Percentiles rank a stretch among this genome's conserved stretches.
Conservation (phyloP, 2,888 invertebrate species). For the Ophonus ardosiacus region DNA sequence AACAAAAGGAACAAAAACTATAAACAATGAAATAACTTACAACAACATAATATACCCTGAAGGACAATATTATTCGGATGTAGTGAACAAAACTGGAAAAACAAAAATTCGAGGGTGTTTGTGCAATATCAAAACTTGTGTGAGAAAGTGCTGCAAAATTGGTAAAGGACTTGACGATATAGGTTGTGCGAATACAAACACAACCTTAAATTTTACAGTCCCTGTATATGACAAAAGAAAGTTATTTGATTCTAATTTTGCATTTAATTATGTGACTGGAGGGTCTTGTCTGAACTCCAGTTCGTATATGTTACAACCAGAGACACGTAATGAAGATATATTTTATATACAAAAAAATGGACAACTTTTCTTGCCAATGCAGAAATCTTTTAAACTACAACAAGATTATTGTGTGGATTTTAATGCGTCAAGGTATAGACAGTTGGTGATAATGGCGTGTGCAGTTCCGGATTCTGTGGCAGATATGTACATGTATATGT, state of each 20-base stretch:
- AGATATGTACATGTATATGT: not conserved
- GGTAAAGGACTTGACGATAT: not conserved
- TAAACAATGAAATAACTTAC: conserved; percentile 5
- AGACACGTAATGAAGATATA: not conserved
- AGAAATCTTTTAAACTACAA: not conserved
- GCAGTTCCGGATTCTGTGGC: not conserved
- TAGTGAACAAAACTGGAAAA: not conserved
- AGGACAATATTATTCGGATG: not conserved
- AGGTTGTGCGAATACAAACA: not conserved
- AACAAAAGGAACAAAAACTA: conserved; percentile 29
- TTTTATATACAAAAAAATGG: conserved; percentile 1
- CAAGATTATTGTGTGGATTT: conserved; percentile 3
- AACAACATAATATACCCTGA: not conserved
- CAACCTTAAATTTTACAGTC: not conserved
- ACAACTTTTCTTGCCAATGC: not conserved
- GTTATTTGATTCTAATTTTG: not conserved
- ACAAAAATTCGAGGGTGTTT: not conserved
- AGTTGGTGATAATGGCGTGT: not conserved
- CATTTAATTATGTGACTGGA: not conserved
- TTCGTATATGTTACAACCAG: not conserved
- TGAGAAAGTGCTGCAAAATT: not conserved
- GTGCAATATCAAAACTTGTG: not conserved
- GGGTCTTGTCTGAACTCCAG: not conserved
- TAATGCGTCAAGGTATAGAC: not conserved
- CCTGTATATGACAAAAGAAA: not conserved